phyloP scores from a whole-genome alignment of 2,113 vertebrate species.

The Balaenoptera acutorostrata region DNA sequence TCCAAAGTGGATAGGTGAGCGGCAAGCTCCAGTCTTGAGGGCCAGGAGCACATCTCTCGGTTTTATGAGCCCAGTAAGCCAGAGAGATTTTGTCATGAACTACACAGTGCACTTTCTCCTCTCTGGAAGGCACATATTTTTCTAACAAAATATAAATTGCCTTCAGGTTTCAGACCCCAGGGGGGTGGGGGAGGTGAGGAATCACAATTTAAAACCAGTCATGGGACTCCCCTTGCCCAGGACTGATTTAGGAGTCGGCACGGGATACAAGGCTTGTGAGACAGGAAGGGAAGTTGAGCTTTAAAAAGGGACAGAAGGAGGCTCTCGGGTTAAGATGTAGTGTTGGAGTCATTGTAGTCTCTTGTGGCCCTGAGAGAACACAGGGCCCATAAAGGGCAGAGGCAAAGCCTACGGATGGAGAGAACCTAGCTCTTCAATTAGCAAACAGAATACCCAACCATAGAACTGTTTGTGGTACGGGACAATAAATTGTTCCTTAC shows the following conservation, averaged over 20 bases:
- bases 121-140: not conserved
- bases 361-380: not conserved
- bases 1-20: not conserved
- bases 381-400: not conserved
- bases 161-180: not conserved
- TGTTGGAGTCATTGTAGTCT: not conserved
- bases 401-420: not conserved
- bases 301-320: not conserved
- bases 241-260: not conserved
- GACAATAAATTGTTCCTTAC: not conserved
- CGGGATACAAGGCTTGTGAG: not conserved
- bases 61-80: not conserved
- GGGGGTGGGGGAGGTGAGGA: fast-evolving
- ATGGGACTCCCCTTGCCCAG: not conserved
- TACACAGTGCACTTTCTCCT: not conserved
- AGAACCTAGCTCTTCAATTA: not conserved
- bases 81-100: not conserved
- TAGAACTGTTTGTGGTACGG: not conserved
- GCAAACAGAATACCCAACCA: not conserved
- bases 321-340: not conserved
- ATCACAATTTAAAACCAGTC: not conserved
- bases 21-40: not conserved
- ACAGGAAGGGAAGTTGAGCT: not conserved
- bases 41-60: not conserved
- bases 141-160: not conserved